These are phyloP conservation scores for Danionella cerebrum DNA, from an alignment of 2,113 vertebrate species.

Conservation along the genomic window DNA sequence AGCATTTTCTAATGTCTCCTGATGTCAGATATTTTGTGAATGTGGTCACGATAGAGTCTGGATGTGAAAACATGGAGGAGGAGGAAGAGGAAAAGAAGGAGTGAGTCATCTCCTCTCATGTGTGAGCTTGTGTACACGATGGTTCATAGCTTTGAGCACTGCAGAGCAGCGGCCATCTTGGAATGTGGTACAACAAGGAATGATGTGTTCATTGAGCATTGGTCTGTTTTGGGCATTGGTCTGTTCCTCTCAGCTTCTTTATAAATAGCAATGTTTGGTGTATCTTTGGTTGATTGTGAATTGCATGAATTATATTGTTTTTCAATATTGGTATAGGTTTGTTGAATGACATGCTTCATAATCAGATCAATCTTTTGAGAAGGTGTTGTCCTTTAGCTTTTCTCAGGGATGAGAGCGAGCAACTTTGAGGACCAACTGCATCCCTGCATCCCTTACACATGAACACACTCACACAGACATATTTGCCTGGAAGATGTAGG, in stretches of 20 bases:
- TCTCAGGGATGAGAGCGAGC: neutral
- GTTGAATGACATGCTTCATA: too few relatives aligned
- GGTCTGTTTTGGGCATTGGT: too few relatives aligned
- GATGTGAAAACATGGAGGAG: neutral
- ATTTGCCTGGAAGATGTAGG: constrained; percentile 22
- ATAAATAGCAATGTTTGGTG: too few relatives aligned
- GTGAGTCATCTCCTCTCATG: constrained; percentile 10
- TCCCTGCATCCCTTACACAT: neutral
- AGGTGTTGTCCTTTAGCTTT: neutral
- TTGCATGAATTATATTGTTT: too few relatives aligned
- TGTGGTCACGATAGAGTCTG: too few relatives aligned
- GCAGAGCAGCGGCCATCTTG: constrained; percentile 20
- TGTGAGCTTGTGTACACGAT: neutral
- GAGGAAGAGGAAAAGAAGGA: neutral
- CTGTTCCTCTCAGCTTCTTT: too few relatives aligned
- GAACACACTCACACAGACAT: neutral
- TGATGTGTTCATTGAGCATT: neutral
- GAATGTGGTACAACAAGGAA: neutral
- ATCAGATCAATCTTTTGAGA: too few relatives aligned
- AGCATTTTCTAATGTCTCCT: neutral
- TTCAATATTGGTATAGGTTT: too few relatives aligned
- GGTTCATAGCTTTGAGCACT: neutral
- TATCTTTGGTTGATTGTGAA: too few relatives aligned
- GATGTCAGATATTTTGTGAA: too few relatives aligned
- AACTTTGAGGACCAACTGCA: neutral